Conservation (phyloP, 2,113 vertebrate genomes). For the Meleagris gallopavo region DNA sequence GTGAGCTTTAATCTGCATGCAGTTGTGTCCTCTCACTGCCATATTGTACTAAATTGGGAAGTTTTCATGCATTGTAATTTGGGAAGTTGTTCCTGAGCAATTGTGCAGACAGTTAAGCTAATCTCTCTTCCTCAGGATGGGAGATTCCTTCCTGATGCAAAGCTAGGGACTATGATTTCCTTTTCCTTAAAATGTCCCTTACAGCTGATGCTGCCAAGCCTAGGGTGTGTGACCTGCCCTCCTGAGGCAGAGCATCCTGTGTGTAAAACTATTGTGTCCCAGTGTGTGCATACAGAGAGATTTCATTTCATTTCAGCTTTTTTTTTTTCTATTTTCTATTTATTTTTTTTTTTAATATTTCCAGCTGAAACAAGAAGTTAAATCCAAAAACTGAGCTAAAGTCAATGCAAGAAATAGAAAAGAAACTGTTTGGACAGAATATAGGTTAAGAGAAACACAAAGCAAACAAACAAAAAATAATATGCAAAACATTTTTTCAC, state of each 20-base stretch:
- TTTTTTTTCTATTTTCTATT: background rate
- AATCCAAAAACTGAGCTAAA: constrained; percentile 46
- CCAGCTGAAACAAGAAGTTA: constrained; percentile 44
- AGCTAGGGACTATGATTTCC: constrained; percentile 75
- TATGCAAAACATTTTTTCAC: background rate
- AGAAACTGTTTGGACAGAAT: background rate
- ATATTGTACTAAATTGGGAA: constrained; percentile 73
- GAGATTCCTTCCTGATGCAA: constrained; percentile 82
- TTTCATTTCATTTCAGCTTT: background rate
- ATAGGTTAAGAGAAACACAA: background rate
- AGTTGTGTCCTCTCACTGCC: constrained; percentile 52
- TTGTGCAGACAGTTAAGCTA: constrained; percentile 69
- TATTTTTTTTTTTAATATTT: constrained; percentile 17
- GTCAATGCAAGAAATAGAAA: constrained; percentile 5
- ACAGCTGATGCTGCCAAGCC: constrained; percentile 19
- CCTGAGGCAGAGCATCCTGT: constrained; percentile 77
- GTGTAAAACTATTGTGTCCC: constrained; percentile 81
- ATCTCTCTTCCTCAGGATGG: constrained; percentile 85
- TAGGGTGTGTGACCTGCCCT: constrained; percentile 60
- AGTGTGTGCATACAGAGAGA: background rate
- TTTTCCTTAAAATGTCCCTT: constrained; percentile 69
- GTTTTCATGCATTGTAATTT: constrained; percentile 62
- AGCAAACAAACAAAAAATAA: background rate
- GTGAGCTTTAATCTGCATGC: constrained; percentile 66
- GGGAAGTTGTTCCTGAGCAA: constrained; percentile 67